These are phyloP conservation scores for Dinothrombium tinctorium DNA, from an alignment of 1,140 invertebrate species.

Conservation along the genomic window DNA sequence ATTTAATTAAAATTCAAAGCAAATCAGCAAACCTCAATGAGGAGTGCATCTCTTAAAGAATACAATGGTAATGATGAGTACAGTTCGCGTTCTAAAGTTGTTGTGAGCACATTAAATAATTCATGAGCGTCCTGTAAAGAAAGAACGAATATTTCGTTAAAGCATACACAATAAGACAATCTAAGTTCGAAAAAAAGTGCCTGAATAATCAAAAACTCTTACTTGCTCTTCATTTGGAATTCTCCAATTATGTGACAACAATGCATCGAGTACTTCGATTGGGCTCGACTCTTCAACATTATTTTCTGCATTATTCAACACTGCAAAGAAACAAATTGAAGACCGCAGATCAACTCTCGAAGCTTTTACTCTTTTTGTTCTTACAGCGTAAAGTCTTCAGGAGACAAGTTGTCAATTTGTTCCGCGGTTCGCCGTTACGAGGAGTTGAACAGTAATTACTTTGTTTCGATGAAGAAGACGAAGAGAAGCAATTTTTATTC, in stretches of 20 bases:
- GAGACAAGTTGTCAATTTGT: not conserved
- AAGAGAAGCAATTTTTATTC: no score
- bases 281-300: constrained; percentile 26
- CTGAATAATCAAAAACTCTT: not conserved
- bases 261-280: constrained; percentile 43
- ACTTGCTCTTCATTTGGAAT: constrained; percentile 61
- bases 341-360: constrained; percentile 14
- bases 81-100: constrained; percentile 61
- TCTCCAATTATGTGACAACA: constrained; percentile 50
- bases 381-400: not conserved
- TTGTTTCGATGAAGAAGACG: not conserved
- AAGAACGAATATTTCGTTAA: constrained; percentile 6
- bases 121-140: constrained; percentile 52
- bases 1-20: no score
- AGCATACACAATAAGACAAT: constrained; percentile 5
- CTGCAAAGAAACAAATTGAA: constrained; percentile 15
- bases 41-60: constrained; percentile 20
- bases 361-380: constrained; percentile 16
- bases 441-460: not conserved
- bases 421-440: not conserved
- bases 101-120: constrained; percentile 56
- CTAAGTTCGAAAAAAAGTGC: not conserved
- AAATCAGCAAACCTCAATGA: constrained; percentile 17
- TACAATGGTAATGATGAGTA: constrained; percentile 20
- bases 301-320: constrained; percentile 19